phyloP scores from a whole-genome alignment of 2,113 vertebrate genomes.

The Gadus chalcogrammus region DNA sequence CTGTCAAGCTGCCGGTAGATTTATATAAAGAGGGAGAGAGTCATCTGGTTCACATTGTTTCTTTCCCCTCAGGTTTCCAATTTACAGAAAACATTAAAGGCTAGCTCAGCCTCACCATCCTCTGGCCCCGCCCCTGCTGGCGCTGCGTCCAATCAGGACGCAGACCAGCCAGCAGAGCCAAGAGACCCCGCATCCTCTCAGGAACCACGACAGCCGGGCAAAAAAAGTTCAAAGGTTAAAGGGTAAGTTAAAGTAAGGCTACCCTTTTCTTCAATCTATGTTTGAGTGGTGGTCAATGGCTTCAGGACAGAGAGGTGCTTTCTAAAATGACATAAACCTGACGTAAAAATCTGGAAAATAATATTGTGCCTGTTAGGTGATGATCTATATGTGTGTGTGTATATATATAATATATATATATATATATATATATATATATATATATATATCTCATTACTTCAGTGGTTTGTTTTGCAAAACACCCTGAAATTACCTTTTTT shows the following conservation, averaged over 20 bases:
- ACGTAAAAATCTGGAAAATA: too few relatives aligned
- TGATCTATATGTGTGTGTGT: too few relatives aligned
- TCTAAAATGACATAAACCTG: background rate
- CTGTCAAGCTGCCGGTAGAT: too few relatives aligned
- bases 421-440: too few relatives aligned
- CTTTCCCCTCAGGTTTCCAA: constrained; percentile 82
- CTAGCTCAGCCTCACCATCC: constrained; percentile 79
- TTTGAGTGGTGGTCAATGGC: background rate
- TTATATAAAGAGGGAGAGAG: too few relatives aligned
- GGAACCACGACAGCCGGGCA: constrained; percentile 90
- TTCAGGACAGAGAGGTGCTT: background rate
- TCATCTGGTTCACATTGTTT: too few relatives aligned
- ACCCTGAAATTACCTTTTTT: background rate
- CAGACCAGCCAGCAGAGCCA: constrained; percentile 75
- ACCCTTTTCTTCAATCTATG: background rate
- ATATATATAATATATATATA: too few relatives aligned
- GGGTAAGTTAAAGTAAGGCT: constrained; percentile 75
- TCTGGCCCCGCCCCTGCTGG: constrained; percentile 83
- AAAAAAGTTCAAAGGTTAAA: constrained; percentile 97
- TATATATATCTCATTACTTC: too few relatives aligned
- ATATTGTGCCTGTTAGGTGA: too few relatives aligned
- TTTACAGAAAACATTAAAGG: constrained; percentile 95
- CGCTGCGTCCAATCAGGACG: constrained; percentile 82
- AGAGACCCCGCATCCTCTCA: constrained; percentile 87
- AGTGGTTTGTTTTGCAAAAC: too few relatives aligned